Percentiles rank a stretch among this genome's conserved stretches.
phyloP scores from a whole-genome alignment of 2,113 vertebrate genomes.

The Rhizomys pruinosus region DNA sequence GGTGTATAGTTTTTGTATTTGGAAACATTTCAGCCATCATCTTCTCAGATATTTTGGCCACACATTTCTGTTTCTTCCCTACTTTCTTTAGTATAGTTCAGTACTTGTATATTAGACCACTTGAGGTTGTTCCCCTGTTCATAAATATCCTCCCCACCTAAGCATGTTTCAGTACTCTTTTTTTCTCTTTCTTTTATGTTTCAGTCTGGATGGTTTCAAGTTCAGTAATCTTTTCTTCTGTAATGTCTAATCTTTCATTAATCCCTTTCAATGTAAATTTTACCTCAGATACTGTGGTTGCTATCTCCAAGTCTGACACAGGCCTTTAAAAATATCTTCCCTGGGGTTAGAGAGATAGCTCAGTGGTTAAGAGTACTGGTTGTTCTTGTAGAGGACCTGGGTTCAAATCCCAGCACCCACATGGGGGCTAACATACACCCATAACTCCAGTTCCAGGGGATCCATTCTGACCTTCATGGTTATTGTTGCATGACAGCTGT shows the following conservation, averaged over 20 bases:
- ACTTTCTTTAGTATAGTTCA: not conserved
- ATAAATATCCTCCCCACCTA: not conserved
- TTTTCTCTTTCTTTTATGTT: not conserved
- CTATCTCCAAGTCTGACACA: not conserved
- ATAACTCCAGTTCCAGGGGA: too few relatives aligned
- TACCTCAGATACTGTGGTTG: not conserved
- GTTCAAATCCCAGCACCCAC: too few relatives aligned
- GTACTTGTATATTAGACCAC: not conserved
- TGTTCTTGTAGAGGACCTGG: too few relatives aligned
- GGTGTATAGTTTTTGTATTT: not conserved
- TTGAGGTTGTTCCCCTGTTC: not conserved
- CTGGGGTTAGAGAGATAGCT: not conserved
- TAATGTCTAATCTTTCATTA: not conserved
- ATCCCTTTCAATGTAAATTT: not conserved
- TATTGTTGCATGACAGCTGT: too few relatives aligned
- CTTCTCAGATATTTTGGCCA: not conserved
- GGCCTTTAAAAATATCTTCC: not conserved
- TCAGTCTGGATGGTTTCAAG: not conserved
- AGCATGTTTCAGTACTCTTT: not conserved
- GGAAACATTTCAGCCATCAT: not conserved
- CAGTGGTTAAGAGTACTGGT: too few relatives aligned
- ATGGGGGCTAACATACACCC: too few relatives aligned
- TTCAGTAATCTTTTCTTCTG: slow-evolving; percentile 6
- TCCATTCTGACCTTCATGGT: too few relatives aligned
- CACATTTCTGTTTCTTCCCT: not conserved